These are phyloP conservation scores for Macrotus californicus DNA, from an alignment of 2,113 vertebrate genomes.

Conservation along the genomic window DNA sequence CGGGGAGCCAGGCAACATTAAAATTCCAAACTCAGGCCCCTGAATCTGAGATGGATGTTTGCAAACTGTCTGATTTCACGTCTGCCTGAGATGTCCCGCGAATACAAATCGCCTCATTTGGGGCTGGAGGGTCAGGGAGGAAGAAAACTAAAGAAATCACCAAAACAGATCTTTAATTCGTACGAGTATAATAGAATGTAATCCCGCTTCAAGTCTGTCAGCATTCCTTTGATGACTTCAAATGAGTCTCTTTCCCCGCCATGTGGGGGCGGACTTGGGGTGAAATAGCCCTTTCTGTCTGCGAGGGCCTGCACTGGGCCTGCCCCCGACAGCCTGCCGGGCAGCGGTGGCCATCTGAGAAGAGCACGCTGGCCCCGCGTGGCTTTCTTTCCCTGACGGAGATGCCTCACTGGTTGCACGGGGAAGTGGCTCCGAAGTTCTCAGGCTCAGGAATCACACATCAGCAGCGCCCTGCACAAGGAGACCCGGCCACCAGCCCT, in stretches of 20 bases:
- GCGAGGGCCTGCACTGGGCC: neutral
- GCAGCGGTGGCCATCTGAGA: slow-evolving; percentile 36
- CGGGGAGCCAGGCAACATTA: neutral
- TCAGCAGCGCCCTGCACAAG: neutral
- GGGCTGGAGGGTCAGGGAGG: slow-evolving; percentile 4
- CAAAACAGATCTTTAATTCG: slow-evolving; percentile 62
- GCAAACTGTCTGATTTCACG: slow-evolving; percentile 63
- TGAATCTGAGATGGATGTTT: slow-evolving; percentile 47
- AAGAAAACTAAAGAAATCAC: slow-evolving; percentile 64
- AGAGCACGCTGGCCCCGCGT: neutral
- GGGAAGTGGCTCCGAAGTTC: neutral
- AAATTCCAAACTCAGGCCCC: slow-evolving; percentile 29
- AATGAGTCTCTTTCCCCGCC: slow-evolving; percentile 42
- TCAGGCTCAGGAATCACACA: slow-evolving; percentile 36
- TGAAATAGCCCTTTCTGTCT: slow-evolving; percentile 67
- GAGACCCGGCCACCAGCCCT: neutral
- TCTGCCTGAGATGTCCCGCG: slow-evolving; percentile 42
- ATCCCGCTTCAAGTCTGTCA: slow-evolving; percentile 69
- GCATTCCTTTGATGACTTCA: slow-evolving; percentile 73
- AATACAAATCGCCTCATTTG: slow-evolving; percentile 65
- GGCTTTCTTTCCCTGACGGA: slow-evolving; percentile 29
- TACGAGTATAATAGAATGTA: slow-evolving; percentile 67
- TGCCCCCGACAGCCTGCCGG: neutral
- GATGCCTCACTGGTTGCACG: slow-evolving; percentile 36
- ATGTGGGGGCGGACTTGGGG: slow-evolving; percentile 56